These are phyloP conservation scores for Zosterops borbonicus DNA, from an alignment of 2,113 vertebrate species.

Conservation along the genomic window DNA sequence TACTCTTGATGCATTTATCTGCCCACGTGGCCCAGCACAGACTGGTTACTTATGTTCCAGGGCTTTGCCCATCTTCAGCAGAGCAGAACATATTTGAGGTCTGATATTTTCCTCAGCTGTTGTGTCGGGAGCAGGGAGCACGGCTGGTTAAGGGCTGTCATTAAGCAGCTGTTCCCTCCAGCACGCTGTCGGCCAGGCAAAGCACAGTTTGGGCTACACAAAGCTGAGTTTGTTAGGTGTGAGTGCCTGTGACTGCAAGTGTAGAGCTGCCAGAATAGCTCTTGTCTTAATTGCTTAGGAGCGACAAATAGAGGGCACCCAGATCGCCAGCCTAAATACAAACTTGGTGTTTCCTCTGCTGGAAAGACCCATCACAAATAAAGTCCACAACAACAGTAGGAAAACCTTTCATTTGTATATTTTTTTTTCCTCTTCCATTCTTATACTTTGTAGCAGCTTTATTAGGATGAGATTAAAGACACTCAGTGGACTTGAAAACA, in stretches of 20 bases:
- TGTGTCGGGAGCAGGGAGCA: not conserved
- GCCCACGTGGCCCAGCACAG: not conserved
- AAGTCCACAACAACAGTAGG: not conserved
- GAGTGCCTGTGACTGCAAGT: not conserved
- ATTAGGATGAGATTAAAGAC: not conserved
- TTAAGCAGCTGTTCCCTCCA: not conserved
- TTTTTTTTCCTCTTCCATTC: not conserved
- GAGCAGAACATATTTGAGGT: not conserved
- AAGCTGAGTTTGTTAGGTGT: slow-evolving; percentile 29
- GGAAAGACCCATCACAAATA: not conserved
- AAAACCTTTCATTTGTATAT: not conserved
- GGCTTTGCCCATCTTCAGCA: not conserved
- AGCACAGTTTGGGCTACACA: not conserved
- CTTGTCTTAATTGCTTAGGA: not conserved
- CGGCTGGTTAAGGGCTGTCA: not conserved
- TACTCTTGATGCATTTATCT: not conserved
- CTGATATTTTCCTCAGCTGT: not conserved
- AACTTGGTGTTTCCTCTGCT: not conserved
- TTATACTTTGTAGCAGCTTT: not conserved
- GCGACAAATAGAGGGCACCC: not conserved
- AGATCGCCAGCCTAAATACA: not conserved
- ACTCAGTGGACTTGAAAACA: not conserved
- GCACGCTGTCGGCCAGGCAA: fast-evolving
- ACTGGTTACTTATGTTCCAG: not conserved
- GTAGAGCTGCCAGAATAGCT: slow-evolving; percentile 28